Conservation (phyloP, 2,113 vertebrate genomes). For the Limnothrissa miodon region DNA sequence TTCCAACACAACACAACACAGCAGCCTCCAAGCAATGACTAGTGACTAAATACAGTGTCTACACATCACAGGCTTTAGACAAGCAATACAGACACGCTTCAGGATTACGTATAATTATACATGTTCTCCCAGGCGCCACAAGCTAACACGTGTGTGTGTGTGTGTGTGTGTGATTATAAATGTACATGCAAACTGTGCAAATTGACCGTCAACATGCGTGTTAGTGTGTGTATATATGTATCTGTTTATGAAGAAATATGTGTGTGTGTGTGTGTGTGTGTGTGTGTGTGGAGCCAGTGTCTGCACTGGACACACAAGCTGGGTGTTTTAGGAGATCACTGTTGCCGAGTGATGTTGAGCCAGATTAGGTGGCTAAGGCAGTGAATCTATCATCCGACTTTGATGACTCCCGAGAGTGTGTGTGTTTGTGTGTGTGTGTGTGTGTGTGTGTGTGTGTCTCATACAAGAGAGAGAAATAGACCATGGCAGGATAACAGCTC, state of each 20-base stretch:
- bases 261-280: not conserved
- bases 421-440: not conserved
- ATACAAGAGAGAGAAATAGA: not conserved
- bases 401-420: not conserved
- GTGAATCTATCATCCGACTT: not conserved
- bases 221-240: not conserved
- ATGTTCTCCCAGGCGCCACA: not conserved
- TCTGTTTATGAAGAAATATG: not conserved
- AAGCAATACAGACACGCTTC: not conserved
- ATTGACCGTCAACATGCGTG: not conserved
- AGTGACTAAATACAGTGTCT: not conserved
- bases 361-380: slow-evolving; percentile 1
- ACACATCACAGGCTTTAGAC: not conserved
- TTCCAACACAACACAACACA: not conserved
- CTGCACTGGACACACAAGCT: not conserved
- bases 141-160: not conserved
- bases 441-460: not conserved
- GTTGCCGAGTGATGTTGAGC: not conserved
- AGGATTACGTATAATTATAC: not conserved
- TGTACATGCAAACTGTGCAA: not conserved
- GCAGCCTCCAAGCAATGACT: not conserved
- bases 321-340: not conserved
- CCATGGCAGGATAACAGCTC: not conserved
- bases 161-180: not conserved
- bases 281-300: not conserved